phyloP scores from a whole-genome alignment of 2,113 vertebrate genomes.

The Tachuris rubrigastra region DNA sequence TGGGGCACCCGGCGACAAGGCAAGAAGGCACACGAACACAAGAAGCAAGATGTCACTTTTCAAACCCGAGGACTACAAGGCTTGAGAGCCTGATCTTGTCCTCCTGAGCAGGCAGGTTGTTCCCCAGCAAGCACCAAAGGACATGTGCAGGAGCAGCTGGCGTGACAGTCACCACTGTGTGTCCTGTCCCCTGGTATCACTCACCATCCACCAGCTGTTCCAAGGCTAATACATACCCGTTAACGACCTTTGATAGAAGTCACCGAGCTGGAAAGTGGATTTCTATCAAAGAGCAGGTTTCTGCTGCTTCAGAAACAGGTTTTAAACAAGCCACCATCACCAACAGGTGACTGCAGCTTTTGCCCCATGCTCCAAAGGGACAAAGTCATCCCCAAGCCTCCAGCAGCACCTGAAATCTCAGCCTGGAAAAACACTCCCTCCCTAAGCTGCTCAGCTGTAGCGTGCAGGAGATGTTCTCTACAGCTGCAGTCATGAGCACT shows the following conservation, averaged over 20 bases:
- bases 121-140: background rate
- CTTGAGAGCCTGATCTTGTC: background rate
- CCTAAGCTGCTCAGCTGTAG: background rate
- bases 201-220: slow-evolving; percentile 40
- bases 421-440: background rate
- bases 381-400: background rate
- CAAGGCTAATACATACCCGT: background rate
- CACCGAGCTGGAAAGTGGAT: background rate
- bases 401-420: background rate
- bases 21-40: background rate
- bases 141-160: background rate
- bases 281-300: background rate
- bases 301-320: background rate
- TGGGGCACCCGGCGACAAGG: background rate
- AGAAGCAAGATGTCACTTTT: background rate
- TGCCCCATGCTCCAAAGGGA: background rate
- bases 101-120: background rate
- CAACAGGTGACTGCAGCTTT: accelerated
- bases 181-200: background rate
- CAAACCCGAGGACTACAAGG: background rate
- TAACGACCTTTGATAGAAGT: slow-evolving; percentile 3
- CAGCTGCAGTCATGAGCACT: background rate
- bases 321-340: background rate
- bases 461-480: background rate
- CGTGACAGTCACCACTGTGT: background rate